Evolutionary conservation across 2,888 invertebrate species (phyloP), one percentile per base, ranked within the genome.

Genomic region (Serripes groenlandicus): DNA sequence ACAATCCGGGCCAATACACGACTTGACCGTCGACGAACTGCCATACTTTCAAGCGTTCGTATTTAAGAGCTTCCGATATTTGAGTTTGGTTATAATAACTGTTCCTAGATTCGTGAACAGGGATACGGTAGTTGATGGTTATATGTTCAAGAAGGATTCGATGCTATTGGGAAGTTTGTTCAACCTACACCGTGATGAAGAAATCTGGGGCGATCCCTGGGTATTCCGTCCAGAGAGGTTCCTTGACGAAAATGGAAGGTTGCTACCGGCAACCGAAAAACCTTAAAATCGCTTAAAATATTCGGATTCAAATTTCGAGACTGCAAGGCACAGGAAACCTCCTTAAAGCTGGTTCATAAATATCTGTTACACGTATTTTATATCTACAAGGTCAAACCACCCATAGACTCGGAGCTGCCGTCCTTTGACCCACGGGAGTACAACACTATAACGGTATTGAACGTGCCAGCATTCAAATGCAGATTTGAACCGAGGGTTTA

Each of bases 71-170:
- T 66, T 66, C 66, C 66, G 66, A 28, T 66, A 66, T 28, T 37
- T 66, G n/a, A 66, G 42, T 42, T 42, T 66, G 66, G 66, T 66
- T 15, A 66, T 66, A 3, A 66, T 66, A 26, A 66, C 66, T 18
- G 66, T 66, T 66, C 66, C 66, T 18, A 30, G 66, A 18, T 42
- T 26, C 5, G 66, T 66, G 1, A 7, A 23, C 9, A 66, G 42
- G 23, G 66, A 66, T 23, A 66, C 66, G 42, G 66, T 35, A 42
- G 66, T 66, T 15, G 66, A 66, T n/a, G 66, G 66, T 11, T 66
- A 35, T 28, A 34, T 26, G 21, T 66, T 42, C 23, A n/a, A 66
- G 42, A 30, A 66, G 28, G 42, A 35, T 37, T 66, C 66, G 3
- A 9, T 66, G 23, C 15, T 66, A 42, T 42, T 66, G 23, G 66